These are phyloP conservation scores for rabbit (Oryctolagus cuniculus) DNA, from an alignment of 2,113 vertebrate species.

Conservation along the genomic window mOryCun1.1 NC_091441.1:55774001-55774500, in stretches of 20 bases:
- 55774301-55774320: no score
- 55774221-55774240: conserved; percentile 8
- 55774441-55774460: no score
- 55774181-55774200: conserved; percentile 8
- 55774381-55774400: no score
- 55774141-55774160: neutral
- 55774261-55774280: no score
- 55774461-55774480: no score
- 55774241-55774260: neutral
- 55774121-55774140: conserved; percentile 43
- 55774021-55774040: neutral
- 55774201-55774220: neutral
- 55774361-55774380: no score
- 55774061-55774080: neutral
- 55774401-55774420: no score
- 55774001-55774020: neutral
- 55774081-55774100: neutral
- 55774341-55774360: no score
- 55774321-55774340: no score
- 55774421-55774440: no score
- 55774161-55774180: neutral
- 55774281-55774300: no score
- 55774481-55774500: no score
- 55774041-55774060: neutral
- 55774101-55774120: neutral